Percentiles rank a stretch among this genome's conserved stretches.
These are phyloP conservation scores for Oceanodroma leucorhoa DNA, from an alignment of 2,797 vertebrate genomes.

Conservation along the genomic window DNA sequence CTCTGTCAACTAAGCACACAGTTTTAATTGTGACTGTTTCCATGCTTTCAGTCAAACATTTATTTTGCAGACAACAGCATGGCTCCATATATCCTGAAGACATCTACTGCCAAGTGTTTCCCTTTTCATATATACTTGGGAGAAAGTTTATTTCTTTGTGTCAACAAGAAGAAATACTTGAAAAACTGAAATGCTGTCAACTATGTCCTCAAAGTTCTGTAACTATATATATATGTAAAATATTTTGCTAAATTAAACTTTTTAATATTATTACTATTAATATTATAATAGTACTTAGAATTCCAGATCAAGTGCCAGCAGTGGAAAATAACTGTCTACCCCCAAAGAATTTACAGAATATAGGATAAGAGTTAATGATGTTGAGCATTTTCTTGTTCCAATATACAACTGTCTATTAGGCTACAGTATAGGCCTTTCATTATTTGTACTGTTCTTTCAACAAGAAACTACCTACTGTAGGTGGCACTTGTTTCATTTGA, in stretches of 20 bases:
- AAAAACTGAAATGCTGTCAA: background rate
- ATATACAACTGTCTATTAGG: background rate
- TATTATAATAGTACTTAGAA: background rate
- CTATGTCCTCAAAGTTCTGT: background rate
- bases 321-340: background rate
- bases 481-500: background rate
- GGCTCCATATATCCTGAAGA: background rate
- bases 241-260: background rate
- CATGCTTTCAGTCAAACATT: background rate
- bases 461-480: background rate
- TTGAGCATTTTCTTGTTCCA: background rate
- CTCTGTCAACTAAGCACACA: background rate
- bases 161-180: background rate
- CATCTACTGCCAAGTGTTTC: background rate
- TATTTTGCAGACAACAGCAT: background rate
- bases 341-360: background rate
- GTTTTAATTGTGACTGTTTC: background rate
- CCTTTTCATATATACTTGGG: background rate
- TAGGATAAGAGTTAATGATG: background rate
- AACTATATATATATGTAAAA: background rate
- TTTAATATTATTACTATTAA: background rate
- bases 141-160: background rate
- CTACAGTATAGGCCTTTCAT: background rate
- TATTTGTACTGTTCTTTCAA: background rate
- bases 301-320: background rate